Conservation (phyloP, 2,888 invertebrate species). For the Elaeidobius kamerunicus region DNA sequence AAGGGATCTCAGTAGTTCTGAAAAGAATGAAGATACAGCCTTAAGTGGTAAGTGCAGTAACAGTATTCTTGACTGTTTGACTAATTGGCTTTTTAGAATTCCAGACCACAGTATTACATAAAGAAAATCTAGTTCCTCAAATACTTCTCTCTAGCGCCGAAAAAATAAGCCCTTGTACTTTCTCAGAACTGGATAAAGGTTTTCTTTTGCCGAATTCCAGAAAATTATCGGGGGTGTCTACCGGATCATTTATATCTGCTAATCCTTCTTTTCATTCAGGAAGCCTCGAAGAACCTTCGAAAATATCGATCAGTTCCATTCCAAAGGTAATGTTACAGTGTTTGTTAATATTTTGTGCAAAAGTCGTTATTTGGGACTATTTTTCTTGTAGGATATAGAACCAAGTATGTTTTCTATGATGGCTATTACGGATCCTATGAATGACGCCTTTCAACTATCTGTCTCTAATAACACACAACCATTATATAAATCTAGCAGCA, state of each 20-base stretch:
- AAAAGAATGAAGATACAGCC: not conserved
- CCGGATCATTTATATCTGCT: slow-evolving; percentile 22
- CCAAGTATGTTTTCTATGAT: not conserved
- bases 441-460: slow-evolving; percentile 13
- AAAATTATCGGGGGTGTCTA: slow-evolving; percentile 19
- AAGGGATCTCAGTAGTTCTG: not conserved
- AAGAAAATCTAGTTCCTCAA: slow-evolving; percentile 23
- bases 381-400: slow-evolving; percentile 14
- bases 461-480: slow-evolving; percentile 5
- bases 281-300: slow-evolving; percentile 34
- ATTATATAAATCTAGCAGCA: not conserved
- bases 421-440: slow-evolving; percentile 8
- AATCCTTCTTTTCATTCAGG: slow-evolving; percentile 28
- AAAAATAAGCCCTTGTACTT: slow-evolving; percentile 2
- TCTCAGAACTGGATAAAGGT: slow-evolving; percentile 24
- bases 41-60: slow-evolving; percentile 4
- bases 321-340: slow-evolving; percentile 14
- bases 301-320: slow-evolving; percentile 25
- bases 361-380: not conserved
- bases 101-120: not conserved
- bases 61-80: no score
- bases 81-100: slow-evolving; percentile 4
- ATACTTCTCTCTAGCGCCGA: slow-evolving; percentile 22
- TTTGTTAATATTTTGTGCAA: slow-evolving; percentile 4
- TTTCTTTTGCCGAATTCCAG: slow-evolving; percentile 27